These are phyloP conservation scores for Chamaea fasciata DNA, from an alignment of 2,113 vertebrate species.

Conservation along the genomic window DNA sequence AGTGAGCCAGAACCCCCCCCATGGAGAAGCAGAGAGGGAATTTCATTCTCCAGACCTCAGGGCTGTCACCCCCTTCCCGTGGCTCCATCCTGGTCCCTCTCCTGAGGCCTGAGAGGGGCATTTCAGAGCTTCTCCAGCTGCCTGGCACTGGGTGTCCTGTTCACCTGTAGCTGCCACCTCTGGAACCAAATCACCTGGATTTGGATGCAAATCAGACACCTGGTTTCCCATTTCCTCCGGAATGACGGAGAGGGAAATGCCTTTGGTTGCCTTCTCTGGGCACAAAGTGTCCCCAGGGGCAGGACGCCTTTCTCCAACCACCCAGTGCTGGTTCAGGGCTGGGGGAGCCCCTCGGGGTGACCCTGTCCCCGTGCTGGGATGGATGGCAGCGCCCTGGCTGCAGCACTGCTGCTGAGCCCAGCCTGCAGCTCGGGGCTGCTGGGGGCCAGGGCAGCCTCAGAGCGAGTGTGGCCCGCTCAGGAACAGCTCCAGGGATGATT, in stretches of 20 bases:
- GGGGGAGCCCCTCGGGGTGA: fast-evolving
- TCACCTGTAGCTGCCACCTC: neutral
- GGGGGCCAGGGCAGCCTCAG: neutral
- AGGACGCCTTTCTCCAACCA: neutral
- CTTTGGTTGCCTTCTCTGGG: neutral
- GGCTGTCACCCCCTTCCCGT: neutral
- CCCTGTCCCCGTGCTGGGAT: neutral
- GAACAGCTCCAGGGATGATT: conserved; percentile 32
- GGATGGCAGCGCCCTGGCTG: no score
- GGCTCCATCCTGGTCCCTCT: neutral
- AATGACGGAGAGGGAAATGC: neutral
- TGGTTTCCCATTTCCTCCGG: neutral
- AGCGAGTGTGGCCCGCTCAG: neutral
- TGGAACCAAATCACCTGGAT: neutral
- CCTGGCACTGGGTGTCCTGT: no score
- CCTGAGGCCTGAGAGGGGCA: neutral
- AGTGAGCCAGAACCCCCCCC: neutral
- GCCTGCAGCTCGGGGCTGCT: neutral
- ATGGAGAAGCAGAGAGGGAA: neutral
- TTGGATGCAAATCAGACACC: neutral
- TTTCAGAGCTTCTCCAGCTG: neutral
- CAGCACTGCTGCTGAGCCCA: neutral
- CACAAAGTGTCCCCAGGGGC: neutral
- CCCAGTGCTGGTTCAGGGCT: neutral
- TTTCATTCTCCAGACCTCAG: neutral